phyloP scores from a whole-genome alignment of 2,113 vertebrate genomes.

The Corapipo altera region DNA sequence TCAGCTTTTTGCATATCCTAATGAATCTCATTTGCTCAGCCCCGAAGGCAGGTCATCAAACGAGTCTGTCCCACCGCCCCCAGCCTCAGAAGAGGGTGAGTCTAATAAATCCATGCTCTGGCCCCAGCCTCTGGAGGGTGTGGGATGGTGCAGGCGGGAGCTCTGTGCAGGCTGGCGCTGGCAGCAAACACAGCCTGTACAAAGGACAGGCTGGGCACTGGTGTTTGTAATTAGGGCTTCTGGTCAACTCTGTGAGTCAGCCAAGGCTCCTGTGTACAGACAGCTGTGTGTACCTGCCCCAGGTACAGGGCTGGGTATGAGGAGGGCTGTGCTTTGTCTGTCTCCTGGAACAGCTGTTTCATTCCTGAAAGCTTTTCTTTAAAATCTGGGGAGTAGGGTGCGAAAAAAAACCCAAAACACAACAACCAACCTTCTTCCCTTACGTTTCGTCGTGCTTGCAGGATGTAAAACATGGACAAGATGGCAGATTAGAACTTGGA shows the following conservation, averaged over 20 bases:
- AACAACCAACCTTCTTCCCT: not conserved
- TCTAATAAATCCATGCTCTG: slow-evolving; percentile 3
- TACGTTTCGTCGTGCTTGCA: not conserved
- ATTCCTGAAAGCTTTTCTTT: not conserved
- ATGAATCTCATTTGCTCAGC: slow-evolving; percentile 61
- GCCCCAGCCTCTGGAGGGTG: not conserved
- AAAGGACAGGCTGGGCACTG: not conserved
- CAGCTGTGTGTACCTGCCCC: not conserved
- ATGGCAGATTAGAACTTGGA: not conserved
- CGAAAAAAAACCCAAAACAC: rapidly evolving
- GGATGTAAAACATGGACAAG: not conserved
- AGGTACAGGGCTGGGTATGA: not conserved
- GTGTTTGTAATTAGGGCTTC: not conserved
- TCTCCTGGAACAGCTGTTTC: not conserved
- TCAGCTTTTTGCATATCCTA: slow-evolving; percentile 49
- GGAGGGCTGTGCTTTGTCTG: not conserved
- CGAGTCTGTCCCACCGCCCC: not conserved
- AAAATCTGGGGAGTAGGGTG: not conserved
- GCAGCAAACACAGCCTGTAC: not conserved
- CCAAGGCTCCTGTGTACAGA: not conserved
- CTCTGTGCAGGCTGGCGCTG: not conserved
- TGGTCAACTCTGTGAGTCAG: not conserved
- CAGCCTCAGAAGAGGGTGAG: slow-evolving; percentile 36
- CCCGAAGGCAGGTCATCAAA: slow-evolving; percentile 61
- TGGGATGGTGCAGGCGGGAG: not conserved